phyloP scores from a whole-genome alignment of 2,888 invertebrate genomes.

The Schizaphis graminum region DNA sequence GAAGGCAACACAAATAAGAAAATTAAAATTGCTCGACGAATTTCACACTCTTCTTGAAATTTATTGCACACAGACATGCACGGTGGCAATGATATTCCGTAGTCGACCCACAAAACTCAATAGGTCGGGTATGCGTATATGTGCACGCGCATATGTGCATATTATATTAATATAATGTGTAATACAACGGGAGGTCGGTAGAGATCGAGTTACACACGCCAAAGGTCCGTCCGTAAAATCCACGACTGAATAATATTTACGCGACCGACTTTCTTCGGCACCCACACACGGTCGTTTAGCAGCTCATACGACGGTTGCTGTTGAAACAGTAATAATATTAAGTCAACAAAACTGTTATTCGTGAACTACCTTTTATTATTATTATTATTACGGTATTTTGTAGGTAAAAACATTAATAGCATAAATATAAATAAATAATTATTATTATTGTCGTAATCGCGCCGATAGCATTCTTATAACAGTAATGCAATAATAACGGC shows the following conservation, averaged over 20 bases:
- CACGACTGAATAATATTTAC: neutral
- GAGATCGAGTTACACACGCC: neutral
- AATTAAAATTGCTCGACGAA: neutral
- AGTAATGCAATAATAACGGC: neutral
- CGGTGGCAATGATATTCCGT: neutral
- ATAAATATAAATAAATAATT: neutral
- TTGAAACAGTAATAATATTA: no score
- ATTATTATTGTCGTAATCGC: neutral
- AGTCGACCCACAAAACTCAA: constrained; percentile 1
- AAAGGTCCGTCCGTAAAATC: neutral
- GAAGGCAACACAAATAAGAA: neutral
- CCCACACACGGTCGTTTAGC: no score
- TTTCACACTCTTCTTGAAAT: neutral
- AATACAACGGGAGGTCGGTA: neutral
- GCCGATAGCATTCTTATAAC: neutral
- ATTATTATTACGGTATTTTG: no score
- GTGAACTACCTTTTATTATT: no score
- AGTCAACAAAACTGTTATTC: no score
- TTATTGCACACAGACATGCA: neutral
- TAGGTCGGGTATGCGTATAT: neutral
- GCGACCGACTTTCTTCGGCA: no score
- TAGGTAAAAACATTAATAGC: no score
- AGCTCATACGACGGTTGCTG: no score
- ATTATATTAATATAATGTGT: neutral
- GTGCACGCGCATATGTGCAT: neutral